Evolutionary conservation across 1,140 invertebrate genomes (phyloP), one percentile per base, ranked within the genome.

Genomic region (Trinorchestia longiramus): DNA sequence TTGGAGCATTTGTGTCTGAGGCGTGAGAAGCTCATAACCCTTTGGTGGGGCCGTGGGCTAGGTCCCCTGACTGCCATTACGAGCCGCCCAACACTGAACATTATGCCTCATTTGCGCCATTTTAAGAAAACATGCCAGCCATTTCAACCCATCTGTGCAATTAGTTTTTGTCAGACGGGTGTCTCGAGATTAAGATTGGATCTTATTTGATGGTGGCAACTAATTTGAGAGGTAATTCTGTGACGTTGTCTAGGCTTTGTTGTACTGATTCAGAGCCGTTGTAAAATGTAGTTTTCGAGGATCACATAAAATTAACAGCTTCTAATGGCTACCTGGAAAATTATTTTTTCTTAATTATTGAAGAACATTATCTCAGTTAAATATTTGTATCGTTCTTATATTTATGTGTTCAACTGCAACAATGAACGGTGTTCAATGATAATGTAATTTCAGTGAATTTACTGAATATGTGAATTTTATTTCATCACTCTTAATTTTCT

Each of bases 41-140:
- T 91, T 91, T 91, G 88, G 88, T 43, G 41, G 87, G 87, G 88
- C 43, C 8, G 15, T 36, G 87, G 88, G 15, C 8, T 11, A 0
- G 88, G 88, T 91, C 88, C 88, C 88, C 41, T 42, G 88, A 28
- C 88, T 43, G 88, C 88, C 88, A 91, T 91, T 91, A 91, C 43
- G 19, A 41, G 88, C 88, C 19, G 43, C 88, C 88, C 88, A 44
- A 91, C 88, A 91, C 88, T 91, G 88, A 91, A 91, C 43, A 91
- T 91, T 91, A 91, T 43, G 88, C 88, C 88, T 91, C 88, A 91
- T 91, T 91, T 91, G 88, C 88, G 88, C 88, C 88, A 91, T 91
- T 91, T 77, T 91, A 91, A 91, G 88, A 91, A 91, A 91, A 91
- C 4, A 91, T 91, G 88, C 43, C 88, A 28, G 88, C 88, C 88